phyloP scores from a whole-genome alignment of 2,797 vertebrate species.

The Spinus pinus region DNA sequence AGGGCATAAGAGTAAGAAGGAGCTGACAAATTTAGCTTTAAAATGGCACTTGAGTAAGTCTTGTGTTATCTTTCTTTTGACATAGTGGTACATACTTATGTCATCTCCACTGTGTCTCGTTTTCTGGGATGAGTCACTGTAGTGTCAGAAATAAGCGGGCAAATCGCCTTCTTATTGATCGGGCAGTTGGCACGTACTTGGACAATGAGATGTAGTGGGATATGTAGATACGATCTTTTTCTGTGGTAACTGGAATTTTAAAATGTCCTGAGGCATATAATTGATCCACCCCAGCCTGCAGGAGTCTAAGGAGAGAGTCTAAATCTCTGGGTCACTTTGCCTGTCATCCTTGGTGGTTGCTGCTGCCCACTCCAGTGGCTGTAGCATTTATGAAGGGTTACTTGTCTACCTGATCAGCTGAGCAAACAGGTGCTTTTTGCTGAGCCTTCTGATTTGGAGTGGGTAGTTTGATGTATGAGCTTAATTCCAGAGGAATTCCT shows the following conservation, averaged over 20 bases:
- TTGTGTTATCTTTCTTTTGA: background rate
- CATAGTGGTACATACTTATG: background rate
- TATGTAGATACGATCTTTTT: background rate
- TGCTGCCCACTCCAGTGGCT: background rate
- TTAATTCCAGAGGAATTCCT: background rate
- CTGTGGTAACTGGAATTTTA: background rate
- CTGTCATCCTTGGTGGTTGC: background rate
- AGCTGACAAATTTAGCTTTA: background rate
- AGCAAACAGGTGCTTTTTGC: background rate
- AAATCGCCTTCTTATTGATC: background rate
- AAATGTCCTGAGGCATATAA: background rate
- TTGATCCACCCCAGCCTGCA: background rate
- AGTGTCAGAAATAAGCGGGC: background rate
- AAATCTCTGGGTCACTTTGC: background rate
- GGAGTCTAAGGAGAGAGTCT: background rate
- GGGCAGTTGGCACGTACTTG: background rate
- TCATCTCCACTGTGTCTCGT: background rate
- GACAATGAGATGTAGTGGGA: background rate
- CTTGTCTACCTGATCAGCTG: background rate
- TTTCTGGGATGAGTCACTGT: background rate
- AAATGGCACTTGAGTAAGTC: background rate
- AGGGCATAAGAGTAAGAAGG: background rate
- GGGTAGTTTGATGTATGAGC: background rate
- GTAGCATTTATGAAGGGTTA: background rate
- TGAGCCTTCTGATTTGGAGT: background rate